Evolutionary conservation across 1,140 invertebrate species (phyloP), one percentile per base, ranked within the genome.

Genomic region (Bombus huntii): DNA sequence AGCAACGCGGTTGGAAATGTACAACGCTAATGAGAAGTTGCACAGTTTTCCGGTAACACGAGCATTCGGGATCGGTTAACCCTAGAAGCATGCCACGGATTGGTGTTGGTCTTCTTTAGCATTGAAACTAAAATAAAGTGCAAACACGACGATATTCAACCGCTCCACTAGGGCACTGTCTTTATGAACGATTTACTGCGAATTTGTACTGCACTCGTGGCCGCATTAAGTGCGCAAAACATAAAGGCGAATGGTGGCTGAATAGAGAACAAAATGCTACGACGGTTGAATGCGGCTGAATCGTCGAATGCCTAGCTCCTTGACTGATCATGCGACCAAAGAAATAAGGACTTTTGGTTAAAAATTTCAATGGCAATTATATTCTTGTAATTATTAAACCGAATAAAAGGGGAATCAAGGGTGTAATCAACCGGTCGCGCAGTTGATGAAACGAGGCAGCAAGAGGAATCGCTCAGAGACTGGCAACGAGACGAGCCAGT

Each of bases 101-200:
- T 25, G 34, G 22, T 13, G 76, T 70, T 47, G 39, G 28, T 37
- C 34, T 81, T 59, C n/a, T 65, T 68, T 59, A 22, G 12, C 62
- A 87, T 88, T 88, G 65, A 84, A 88, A 87, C 84, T 87, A 74
- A 79, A 78, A 87, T 83, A 90, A 88, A 86, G 53, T 62, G 82
- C 66, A 10, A 53, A 85, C 77, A 81, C 59, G 66, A 42, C 31
- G 77, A 76, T 62, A 83, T 57, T 79, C 71, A 39, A 66, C n/a
- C 65, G n/a, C 62, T 6, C 15, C n/a, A n/a, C 34, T 28, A 44
- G 34, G 71, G 39, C 37, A 62, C 78, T 77, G 34, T 87, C 78
- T 87, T 91, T 75, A 87, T 78, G 78, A 90, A 76, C 73, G 81
- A 91, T 90, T 89, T 90, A 86, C 65, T 34, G 62, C 62, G 83